Percentiles rank a stretch among this genome's conserved stretches.
phyloP scores from a whole-genome alignment of 2,888 invertebrate genomes.

The Hemistola chrysoprasaria region DNA sequence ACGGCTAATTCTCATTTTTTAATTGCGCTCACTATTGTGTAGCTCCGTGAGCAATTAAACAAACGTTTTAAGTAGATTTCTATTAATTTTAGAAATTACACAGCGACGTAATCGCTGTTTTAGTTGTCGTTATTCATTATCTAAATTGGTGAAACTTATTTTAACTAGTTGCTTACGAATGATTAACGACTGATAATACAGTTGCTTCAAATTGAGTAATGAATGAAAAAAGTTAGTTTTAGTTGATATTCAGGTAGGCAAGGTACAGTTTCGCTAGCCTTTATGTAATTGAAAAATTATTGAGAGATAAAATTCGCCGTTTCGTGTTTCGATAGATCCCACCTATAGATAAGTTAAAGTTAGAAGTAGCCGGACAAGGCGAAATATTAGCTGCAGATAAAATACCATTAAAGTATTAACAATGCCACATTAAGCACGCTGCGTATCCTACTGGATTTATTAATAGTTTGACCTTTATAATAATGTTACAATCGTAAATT shows the following conservation, averaged over 20 bases:
- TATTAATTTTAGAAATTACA: constrained; percentile 62
- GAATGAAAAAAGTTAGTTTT: neutral
- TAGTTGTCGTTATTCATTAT: constrained; percentile 26
- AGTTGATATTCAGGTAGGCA: neutral
- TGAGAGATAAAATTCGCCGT: constrained; percentile 1
- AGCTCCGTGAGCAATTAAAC: constrained; percentile 61
- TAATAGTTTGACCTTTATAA: constrained; percentile 53
- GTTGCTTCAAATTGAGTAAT: constrained; percentile 1
- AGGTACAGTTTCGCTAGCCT: neutral
- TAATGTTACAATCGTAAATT: constrained; percentile 55
- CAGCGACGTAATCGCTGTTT: constrained; percentile 31
- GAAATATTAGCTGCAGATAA: constrained; percentile 13
- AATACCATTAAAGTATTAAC: constrained; percentile 17
- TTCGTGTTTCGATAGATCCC: neutral
- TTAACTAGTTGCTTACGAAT: constrained; percentile 1
- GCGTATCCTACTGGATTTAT: constrained; percentile 24
- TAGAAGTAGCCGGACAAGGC: constrained; percentile 4
- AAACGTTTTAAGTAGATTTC: constrained; percentile 67
- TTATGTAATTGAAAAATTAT: constrained; percentile 13
- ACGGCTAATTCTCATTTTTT: constrained; percentile 72
- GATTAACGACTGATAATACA: neutral
- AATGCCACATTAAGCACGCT: constrained; percentile 26
- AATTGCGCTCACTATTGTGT: constrained; percentile 74
- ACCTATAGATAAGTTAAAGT: no score
- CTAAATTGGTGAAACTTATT: constrained; percentile 22